These are phyloP conservation scores for Hyposoter didymator DNA, from an alignment of 2,888 invertebrate genomes.

Conservation along the genomic window DNA sequence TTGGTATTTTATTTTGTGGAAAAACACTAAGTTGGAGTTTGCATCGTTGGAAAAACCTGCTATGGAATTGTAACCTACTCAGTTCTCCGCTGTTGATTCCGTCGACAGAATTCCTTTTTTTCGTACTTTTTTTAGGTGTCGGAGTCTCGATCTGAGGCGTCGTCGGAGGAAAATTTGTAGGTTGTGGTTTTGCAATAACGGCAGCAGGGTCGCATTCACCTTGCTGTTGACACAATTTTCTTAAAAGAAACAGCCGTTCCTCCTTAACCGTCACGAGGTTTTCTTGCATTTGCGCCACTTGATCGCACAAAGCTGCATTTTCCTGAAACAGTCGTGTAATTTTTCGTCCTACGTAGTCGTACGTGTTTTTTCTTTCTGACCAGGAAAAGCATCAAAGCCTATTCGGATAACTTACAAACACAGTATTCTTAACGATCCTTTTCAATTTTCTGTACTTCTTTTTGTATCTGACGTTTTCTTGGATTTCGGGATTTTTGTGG, in stretches of 20 bases:
- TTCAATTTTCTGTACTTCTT: conserved; percentile 88
- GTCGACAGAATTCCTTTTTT: conserved; percentile 78
- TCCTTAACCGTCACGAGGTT: conserved; percentile 92
- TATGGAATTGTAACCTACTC: conserved; percentile 12
- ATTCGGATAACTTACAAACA: conserved; percentile 86
- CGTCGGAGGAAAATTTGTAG: conserved; percentile 74
- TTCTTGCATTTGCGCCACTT: conserved; percentile 93
- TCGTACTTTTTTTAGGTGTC: conserved; percentile 78
- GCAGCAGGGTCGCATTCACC: conserved; percentile 79
- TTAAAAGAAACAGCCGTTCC: conserved; percentile 92
- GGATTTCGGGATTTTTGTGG: conserved; percentile 80
- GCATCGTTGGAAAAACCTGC: too few relatives aligned
- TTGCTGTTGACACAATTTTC: conserved; percentile 89
- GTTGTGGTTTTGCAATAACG: conserved; percentile 75
- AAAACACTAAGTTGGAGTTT: too few relatives aligned
- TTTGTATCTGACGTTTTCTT: conserved; percentile 86
- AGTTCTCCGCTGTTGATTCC: conserved; percentile 68
- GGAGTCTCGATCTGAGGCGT: conserved; percentile 74
- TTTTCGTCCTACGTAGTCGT: neutral
- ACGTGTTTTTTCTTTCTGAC: neutral
- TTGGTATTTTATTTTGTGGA: too few relatives aligned
- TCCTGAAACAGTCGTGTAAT: conserved; percentile 85
- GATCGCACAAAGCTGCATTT: conserved; percentile 94
- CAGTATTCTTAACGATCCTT: conserved; percentile 87
- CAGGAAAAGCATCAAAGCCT: neutral